A percentile compares a stretch with the other conserved stretches of the same genome.
Evolutionary conservation across 1,140 invertebrate species (phyloP).

Genomic region (Dufourea novaeangliae): DNA sequence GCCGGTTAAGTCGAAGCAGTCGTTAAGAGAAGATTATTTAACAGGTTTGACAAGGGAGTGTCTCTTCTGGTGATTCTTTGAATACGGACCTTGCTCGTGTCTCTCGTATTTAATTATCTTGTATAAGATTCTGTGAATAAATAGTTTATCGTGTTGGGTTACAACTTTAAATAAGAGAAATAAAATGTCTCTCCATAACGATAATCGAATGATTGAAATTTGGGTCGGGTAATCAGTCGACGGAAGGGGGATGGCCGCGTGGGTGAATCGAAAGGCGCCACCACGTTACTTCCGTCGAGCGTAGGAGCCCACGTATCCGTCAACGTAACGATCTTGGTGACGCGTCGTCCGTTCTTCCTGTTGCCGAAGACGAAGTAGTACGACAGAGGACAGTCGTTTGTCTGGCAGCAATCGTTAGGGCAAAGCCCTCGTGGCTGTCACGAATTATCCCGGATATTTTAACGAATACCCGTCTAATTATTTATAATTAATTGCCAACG

Average conservation of each 20-base stretch:
- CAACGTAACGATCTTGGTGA: slow-evolving; percentile 81
- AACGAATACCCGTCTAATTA: slow-evolving; percentile 78
- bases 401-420: slow-evolving; percentile 66
- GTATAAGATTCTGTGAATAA: no score
- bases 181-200: no score
- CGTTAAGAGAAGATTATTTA: no score
- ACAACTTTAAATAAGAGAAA: no score
- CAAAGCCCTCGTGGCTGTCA: slow-evolving; percentile 23
- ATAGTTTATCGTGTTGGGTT: no score
- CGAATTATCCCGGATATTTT: slow-evolving; percentile 71
- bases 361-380: slow-evolving; percentile 57
- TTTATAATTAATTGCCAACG: slow-evolving; percentile 76
- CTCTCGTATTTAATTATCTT: no score
- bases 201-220: neutral
- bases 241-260: neutral
- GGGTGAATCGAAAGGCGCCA: slow-evolving; percentile 72
- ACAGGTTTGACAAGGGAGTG: no score
- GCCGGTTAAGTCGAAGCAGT: no score
- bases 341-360: slow-evolving; percentile 75
- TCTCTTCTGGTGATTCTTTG: no score
- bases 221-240: neutral
- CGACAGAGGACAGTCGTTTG: slow-evolving; percentile 51
- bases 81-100: no score
- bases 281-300: slow-evolving; percentile 74
- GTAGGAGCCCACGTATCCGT: slow-evolving; percentile 72